Evolutionary conservation across 2,888 invertebrate genomes (phyloP).

Genomic region (Gandaritis pyraliata): DNA sequence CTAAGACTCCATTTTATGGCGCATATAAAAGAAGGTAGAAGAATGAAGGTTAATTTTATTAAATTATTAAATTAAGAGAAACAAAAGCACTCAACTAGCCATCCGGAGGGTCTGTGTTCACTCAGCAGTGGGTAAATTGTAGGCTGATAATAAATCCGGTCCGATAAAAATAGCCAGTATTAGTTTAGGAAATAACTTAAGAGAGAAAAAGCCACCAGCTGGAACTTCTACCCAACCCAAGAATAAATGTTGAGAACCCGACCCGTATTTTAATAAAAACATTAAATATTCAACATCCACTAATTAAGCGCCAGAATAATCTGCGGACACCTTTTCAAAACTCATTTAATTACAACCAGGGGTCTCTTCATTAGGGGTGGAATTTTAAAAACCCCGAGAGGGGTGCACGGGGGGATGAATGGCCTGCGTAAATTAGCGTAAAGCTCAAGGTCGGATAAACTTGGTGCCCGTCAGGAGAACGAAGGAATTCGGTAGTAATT

Average conservation of each 20-base stretch:
- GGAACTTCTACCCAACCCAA: background rate
- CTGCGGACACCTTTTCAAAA: conserved; percentile 51
- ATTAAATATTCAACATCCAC: conserved; percentile 50
- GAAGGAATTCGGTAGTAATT: conserved; percentile 58
- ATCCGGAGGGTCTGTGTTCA: conserved; percentile 11
- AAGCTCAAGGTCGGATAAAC: conserved; percentile 62
- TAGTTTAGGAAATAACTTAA: no score
- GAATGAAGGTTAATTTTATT: background rate
- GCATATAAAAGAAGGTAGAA: background rate
- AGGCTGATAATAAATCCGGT: conserved; percentile 7
- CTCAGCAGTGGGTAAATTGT: conserved; percentile 20
- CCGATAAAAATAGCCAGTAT: background rate
- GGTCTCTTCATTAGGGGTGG: conserved; percentile 52
- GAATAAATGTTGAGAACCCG: conserved; percentile 16
- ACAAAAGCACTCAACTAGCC: conserved; percentile 15
- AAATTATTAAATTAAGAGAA: conserved; percentile 8
- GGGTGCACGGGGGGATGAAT: conserved; percentile 38
- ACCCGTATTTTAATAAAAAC: conserved; percentile 45
- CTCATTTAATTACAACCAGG: conserved; percentile 56
- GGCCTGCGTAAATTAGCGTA: conserved; percentile 49
- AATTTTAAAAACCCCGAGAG: conserved; percentile 56
- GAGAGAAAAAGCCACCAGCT: no score
- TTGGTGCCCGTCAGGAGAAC: conserved; percentile 44
- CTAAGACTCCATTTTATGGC: no score
- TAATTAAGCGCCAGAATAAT: conserved; percentile 52